Evolutionary conservation across 2,113 vertebrate species (phyloP).

Genomic region (Lathamus discolor): DNA sequence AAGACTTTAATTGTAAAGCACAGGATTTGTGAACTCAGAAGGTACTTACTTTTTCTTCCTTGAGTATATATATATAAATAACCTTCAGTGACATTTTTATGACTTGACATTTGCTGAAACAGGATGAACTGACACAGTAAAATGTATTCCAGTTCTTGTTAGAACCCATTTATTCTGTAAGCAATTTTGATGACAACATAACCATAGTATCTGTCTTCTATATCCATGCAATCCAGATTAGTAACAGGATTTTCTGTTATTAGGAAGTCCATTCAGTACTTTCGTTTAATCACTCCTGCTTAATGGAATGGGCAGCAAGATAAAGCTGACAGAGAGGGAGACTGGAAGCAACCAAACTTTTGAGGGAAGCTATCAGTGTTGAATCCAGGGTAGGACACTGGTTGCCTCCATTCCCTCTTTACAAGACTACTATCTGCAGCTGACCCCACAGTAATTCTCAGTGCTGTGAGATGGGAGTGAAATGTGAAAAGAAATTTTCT

Average conservation of each 20-base stretch:
- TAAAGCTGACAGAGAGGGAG: background rate
- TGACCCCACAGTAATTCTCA: background rate
- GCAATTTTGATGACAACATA: background rate
- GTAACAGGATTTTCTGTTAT: constrained; percentile 18
- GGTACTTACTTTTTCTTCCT: background rate
- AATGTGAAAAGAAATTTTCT: background rate
- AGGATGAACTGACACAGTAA: background rate
- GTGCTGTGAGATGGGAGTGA: background rate
- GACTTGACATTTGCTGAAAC: background rate
- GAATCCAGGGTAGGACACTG: background rate
- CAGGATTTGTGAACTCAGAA: constrained; percentile 18
- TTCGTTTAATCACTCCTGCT: background rate
- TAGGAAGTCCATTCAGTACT: background rate
- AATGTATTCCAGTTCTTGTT: background rate
- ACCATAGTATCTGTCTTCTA: background rate
- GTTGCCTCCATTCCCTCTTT: background rate
- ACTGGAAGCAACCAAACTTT: background rate
- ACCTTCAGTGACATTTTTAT: constrained; percentile 3
- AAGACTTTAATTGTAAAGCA: background rate
- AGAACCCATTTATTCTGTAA: background rate
- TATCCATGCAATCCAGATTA: background rate
- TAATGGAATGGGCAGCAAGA: background rate
- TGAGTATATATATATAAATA: background rate
- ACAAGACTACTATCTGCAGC: background rate
- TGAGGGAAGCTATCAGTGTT: background rate